Base-by-base conservation (phyloP, 2,888 invertebrate species). In the Zygothrica quintamaculata region DNA sequence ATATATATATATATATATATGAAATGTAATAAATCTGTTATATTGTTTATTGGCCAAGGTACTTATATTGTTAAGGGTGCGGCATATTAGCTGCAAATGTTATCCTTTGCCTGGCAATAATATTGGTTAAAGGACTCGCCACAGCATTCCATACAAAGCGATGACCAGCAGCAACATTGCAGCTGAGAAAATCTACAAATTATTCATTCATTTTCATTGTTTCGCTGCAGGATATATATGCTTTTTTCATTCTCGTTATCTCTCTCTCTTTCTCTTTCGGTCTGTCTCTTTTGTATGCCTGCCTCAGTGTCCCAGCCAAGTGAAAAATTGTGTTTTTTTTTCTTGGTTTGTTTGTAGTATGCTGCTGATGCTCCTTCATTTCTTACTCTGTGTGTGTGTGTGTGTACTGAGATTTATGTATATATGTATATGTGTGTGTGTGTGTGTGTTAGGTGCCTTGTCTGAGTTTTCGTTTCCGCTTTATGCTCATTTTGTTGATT, bases 401-500 rank as follows among this genome's bases (percentile, higher is more conserved):
- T 37, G 42, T 55, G 26, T 59, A 40, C 52, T 43, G 60, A 71
- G 74, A 79, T 77, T 77, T 77, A 75, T 77, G 56, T 79, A 65
- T 50, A 57, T 52, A 7, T 11, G 0, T 4, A n/a, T 11, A n/a
- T 16, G 33, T 34, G 46, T 22, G 18, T 22, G 18, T 22, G 18
- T 22, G 18, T 22, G 18, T 22, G 18, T 22, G 18, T 22, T n/a
- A n/a, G 9, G 8, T 22, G 12, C n/a, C 34, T 31, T 57, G 60
- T 53, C 50, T 62, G 42, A 37, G 53, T 66, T 12, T 22, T 48
- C 43, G 11, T 64, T 51, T 65, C 37, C 22, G 33, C 37, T 22
- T 50, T 51, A 52, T 73, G 75, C 76, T 78, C 81, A 64, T 77
- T 80, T 80, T 73, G 78, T 80, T 79, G 81, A 80, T 81, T 77